Percentiles rank a stretch among this genome's conserved stretches.
Conservation (phyloP, 1,140 invertebrate genomes). For the Nixonia krombeini region DNA sequence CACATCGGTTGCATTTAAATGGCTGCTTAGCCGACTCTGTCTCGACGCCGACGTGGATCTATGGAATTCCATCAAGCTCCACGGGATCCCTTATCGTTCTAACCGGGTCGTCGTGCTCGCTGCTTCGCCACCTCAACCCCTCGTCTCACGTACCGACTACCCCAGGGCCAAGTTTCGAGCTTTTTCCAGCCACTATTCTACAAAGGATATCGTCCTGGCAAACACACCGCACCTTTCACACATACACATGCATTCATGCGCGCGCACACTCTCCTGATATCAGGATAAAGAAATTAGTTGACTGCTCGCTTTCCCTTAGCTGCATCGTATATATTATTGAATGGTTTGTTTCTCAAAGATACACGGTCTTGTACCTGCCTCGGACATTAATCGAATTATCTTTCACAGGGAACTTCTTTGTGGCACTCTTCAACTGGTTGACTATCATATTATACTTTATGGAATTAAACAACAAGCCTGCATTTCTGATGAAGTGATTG, state of each 20-base stretch:
- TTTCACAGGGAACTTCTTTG: too few species aligned
- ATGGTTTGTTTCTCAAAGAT: too few species aligned
- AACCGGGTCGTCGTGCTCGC: conserved; percentile 62
- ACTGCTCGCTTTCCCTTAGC: conserved; percentile 9
- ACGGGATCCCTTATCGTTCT: conserved; percentile 70
- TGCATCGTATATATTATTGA: too few species aligned
- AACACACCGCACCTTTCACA: conserved; percentile 14
- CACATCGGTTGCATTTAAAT: conserved; percentile 74
- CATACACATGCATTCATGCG: conserved; percentile 5
- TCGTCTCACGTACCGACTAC: conserved; percentile 26
- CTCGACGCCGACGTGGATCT: conserved; percentile 72
- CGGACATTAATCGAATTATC: too few species aligned
- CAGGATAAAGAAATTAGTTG: conserved; percentile 36
- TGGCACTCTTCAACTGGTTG: too few species aligned
- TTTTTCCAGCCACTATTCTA: conserved; percentile 29
- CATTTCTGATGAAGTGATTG: too few species aligned
- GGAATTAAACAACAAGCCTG: too few species aligned
- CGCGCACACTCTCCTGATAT: conserved; percentile 18
- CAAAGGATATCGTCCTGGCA: conserved; percentile 21
- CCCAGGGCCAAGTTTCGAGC: conserved; percentile 13
- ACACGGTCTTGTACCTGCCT: too few species aligned
- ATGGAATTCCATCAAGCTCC: conserved; percentile 72
- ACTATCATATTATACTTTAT: too few species aligned
- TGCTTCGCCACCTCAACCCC: conserved; percentile 23
- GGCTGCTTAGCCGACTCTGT: conserved; percentile 73